Conservation (phyloP, 2,888 invertebrate species). For the Melipona bicolor region DNA sequence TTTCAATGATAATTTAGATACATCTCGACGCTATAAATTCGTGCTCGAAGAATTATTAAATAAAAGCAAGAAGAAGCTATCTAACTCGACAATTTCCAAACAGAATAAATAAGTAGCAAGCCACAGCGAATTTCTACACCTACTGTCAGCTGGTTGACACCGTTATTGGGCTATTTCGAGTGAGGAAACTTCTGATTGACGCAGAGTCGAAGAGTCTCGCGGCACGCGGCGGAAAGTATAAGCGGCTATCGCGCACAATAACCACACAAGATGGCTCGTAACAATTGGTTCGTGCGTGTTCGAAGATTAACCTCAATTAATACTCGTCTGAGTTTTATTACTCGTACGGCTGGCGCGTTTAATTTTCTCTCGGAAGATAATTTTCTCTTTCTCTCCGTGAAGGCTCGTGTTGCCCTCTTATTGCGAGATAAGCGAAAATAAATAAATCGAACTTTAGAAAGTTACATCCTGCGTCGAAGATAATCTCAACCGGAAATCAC, state of each 20-base stretch:
- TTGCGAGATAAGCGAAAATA: not conserved
- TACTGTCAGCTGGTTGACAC: too few species aligned
- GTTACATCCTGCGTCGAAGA: not conserved
- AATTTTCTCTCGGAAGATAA: constrained; percentile 48
- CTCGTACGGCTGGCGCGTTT: constrained; percentile 29
- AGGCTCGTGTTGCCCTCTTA: not conserved
- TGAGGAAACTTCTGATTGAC: too few species aligned
- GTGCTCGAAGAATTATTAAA: too few species aligned
- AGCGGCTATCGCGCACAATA: constrained; percentile 6
- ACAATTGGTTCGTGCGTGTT: constrained; percentile 62
- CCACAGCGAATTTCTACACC: too few species aligned
- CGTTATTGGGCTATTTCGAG: too few species aligned
- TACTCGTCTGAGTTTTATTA: constrained; percentile 45
- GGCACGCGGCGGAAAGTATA: not conserved
- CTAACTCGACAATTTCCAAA: too few species aligned
- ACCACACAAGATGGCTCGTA: constrained; percentile 50
- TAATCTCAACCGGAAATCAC: not conserved
- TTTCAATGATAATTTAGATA: too few species aligned
- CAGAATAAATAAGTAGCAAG: too few species aligned
- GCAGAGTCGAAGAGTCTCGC: not conserved
- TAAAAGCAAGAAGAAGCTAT: too few species aligned
- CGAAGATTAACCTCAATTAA: constrained; percentile 67
- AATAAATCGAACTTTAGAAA: not conserved
- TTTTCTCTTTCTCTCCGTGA: constrained; percentile 28
- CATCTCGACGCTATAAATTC: too few species aligned